A percentile compares a stretch with the other conserved stretches of the same genome.
These are phyloP conservation scores for Torymus aiolomorphi DNA, from an alignment of 2,888 invertebrate species.

Conservation along the genomic window DNA sequence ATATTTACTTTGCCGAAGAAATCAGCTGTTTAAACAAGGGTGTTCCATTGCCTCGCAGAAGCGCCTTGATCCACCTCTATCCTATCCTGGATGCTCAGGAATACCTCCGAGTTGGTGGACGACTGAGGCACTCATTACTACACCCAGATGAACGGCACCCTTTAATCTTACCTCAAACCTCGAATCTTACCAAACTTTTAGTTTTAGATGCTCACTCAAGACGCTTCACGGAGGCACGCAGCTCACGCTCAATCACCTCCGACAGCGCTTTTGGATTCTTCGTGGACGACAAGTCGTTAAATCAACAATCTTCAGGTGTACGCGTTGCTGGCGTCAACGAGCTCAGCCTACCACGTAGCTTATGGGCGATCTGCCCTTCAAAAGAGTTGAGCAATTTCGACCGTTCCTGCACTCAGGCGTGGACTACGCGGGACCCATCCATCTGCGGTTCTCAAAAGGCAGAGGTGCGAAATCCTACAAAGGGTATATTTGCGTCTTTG, in stretches of 20 bases:
- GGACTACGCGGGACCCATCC: too few species aligned
- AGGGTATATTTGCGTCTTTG: too few species aligned
- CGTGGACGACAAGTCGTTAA: neutral
- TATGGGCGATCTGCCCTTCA: too few species aligned
- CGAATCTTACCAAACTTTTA: neutral
- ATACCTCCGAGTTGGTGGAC: neutral
- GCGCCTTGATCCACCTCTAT: neutral
- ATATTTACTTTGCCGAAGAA: too few species aligned
- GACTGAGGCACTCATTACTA: conserved; percentile 4
- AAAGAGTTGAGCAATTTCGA: too few species aligned
- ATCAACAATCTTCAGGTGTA: neutral
- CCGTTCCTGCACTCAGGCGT: too few species aligned
- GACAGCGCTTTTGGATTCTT: conserved; percentile 3
- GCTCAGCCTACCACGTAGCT: too few species aligned
- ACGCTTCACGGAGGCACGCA: conserved; percentile 3
- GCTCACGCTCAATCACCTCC: neutral
- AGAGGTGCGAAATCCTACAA: too few species aligned
- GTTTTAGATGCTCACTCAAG: conserved; percentile 8
- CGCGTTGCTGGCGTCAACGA: too few species aligned
- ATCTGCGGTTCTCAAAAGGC: too few species aligned
- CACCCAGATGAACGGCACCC: too few species aligned
- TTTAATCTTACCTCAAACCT: neutral
- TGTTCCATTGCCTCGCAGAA: neutral
- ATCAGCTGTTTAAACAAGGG: conserved; percentile 1
- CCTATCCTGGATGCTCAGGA: neutral